Percentiles rank a stretch among this genome's conserved stretches.
Evolutionary conservation across 2,113 vertebrate genomes (phyloP).

Genomic region (Rhynchopsitta pachyrhyncha): DNA sequence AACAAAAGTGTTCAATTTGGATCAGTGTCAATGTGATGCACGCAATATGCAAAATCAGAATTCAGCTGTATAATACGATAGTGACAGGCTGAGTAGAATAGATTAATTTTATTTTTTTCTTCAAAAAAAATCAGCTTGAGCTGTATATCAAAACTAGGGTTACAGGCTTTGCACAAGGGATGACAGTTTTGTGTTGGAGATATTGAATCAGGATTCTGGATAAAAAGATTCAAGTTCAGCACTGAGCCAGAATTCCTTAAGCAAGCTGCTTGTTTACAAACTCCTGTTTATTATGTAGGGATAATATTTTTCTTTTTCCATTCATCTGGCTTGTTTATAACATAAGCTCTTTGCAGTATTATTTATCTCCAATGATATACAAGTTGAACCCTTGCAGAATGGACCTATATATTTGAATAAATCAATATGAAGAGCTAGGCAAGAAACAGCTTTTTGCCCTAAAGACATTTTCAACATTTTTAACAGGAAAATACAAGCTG

Average conservation of each 20-base stretch:
- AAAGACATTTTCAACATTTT: constrained; percentile 31
- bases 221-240: not conserved
- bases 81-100: not conserved
- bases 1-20: not conserved
- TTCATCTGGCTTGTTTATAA: constrained; percentile 48
- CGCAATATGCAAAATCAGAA: not conserved
- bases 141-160: not conserved
- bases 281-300: not conserved
- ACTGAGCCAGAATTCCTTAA: not conserved
- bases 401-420: constrained; percentile 44
- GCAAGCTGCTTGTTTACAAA: not conserved
- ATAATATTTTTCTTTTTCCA: constrained; percentile 49
- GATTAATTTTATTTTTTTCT: not conserved
- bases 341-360: constrained; percentile 21
- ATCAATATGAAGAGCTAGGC: constrained; percentile 10
- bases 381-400: not conserved
- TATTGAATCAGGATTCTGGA: not conserved
- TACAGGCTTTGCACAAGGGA: not conserved
- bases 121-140: not conserved
- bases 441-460: constrained; percentile 25
- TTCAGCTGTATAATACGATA: not conserved
- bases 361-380: constrained; percentile 37
- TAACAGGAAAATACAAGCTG: constrained; percentile 15
- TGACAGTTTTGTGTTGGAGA: constrained; percentile 1
- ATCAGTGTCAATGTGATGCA: not conserved